A percentile compares a stretch with the other conserved stretches of the same genome.
Conservation (phyloP, 2,888 invertebrate genomes). For the Norana najaformis region DNA sequence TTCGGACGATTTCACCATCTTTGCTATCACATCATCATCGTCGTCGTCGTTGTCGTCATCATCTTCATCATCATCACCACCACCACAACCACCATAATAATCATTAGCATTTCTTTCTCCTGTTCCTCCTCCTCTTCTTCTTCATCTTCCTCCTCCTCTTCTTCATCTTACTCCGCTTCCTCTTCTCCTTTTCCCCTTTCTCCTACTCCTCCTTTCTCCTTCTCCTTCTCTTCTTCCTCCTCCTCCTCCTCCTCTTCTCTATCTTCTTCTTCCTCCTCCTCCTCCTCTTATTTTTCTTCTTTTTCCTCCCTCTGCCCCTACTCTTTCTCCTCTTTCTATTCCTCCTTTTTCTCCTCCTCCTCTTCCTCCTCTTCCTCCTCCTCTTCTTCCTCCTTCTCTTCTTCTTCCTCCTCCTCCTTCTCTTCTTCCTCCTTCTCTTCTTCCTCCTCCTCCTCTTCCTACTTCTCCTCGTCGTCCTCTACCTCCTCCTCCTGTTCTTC, state of each 20-base stretch:
- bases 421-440: neutral
- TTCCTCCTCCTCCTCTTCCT: neutral
- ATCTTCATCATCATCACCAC: neutral
- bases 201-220: too few relatives aligned
- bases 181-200: neutral
- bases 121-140: neutral
- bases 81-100: too few relatives aligned
- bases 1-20: too few relatives aligned
- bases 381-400: neutral
- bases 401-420: neutral
- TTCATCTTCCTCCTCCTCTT: neutral
- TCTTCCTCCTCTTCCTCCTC: neutral
- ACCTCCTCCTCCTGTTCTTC: neutral
- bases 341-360: too few relatives aligned
- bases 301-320: neutral
- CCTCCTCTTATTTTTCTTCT: neutral
- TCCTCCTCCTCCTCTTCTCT: neutral
- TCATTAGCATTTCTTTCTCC: neutral
- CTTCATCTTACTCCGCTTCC: neutral
- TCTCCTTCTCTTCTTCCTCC: neutral
- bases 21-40: too few relatives aligned
- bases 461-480: too few relatives aligned
- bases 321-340: too few relatives aligned
- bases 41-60: too few relatives aligned
- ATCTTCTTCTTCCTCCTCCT: neutral